Conservation (phyloP, 2,113 vertebrate genomes). For the Maccullochella peelii region DNA sequence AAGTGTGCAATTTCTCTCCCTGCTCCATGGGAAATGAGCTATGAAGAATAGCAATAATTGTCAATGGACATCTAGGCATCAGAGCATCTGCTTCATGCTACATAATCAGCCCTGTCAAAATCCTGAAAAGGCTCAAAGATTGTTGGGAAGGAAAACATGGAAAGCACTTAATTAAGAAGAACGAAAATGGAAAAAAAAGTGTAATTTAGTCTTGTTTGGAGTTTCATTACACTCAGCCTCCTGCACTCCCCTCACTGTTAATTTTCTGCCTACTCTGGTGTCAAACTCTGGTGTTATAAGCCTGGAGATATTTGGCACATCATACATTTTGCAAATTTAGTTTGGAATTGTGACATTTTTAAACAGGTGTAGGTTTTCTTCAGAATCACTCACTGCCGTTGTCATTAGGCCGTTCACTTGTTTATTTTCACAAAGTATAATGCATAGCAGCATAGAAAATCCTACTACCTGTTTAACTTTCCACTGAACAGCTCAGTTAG, state of each 20-base stretch:
- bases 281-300: slow-evolving; percentile 28
- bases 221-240: slow-evolving; percentile 52
- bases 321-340: slow-evolving; percentile 1
- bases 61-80: slow-evolving; percentile 90
- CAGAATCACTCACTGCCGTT: background rate
- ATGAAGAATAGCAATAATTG: slow-evolving; percentile 90
- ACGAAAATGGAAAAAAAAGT: slow-evolving; percentile 47
- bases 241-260: slow-evolving; percentile 10
- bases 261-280: slow-evolving; percentile 33
- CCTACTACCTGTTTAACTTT: background rate
- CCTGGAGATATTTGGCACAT: slow-evolving; percentile 17
- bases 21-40: slow-evolving; percentile 88
- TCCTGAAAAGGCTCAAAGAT: slow-evolving; percentile 66
- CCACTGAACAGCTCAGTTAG: background rate
- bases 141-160: slow-evolving; percentile 63
- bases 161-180: slow-evolving; percentile 66
- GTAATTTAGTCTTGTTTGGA: slow-evolving; percentile 62
- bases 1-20: slow-evolving; percentile 71
- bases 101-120: slow-evolving; percentile 90
- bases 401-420: background rate
- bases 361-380: background rate
- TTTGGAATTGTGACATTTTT: slow-evolving; percentile 18
- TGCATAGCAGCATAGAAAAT: background rate
- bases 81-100: slow-evolving; percentile 92
- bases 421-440: slow-evolving; percentile 7